phyloP scores from a whole-genome alignment of 2,888 invertebrate species.

The Nesidiocoris tenuis region DNA sequence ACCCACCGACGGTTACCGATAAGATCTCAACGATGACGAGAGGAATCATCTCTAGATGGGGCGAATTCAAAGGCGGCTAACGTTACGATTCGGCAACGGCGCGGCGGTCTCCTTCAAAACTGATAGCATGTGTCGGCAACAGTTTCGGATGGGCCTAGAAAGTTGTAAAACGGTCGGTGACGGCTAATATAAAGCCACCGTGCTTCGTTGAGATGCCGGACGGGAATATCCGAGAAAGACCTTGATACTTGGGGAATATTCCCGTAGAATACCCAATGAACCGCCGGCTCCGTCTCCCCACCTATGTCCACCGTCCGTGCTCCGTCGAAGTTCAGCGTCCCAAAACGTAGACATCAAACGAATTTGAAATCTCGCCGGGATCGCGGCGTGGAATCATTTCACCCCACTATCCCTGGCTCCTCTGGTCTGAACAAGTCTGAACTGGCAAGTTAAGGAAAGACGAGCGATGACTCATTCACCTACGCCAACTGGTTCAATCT shows the following conservation, averaged over 20 bases:
- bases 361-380: slow-evolving; percentile 29
- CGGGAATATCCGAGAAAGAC: slow-evolving; percentile 15
- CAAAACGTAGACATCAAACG: slow-evolving; percentile 30
- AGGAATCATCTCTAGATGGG: too few species aligned
- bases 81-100: too few species aligned
- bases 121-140: slow-evolving; percentile 13
- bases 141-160: neutral
- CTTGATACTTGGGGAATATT: slow-evolving; percentile 28
- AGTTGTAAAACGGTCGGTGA: slow-evolving; percentile 14
- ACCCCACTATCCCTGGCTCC: neutral
- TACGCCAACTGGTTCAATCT: slow-evolving; percentile 22
- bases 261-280: slow-evolving; percentile 22
- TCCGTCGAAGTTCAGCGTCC: neutral
- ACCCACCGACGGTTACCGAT: too few species aligned
- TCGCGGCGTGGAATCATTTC: neutral
- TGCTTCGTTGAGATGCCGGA: slow-evolving; percentile 22
- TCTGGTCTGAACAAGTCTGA: neutral
- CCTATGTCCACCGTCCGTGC: neutral
- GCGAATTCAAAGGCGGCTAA: too few species aligned
- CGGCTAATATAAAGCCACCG: slow-evolving; percentile 26
- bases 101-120: neutral
- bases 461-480: slow-evolving; percentile 19
- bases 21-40: too few species aligned
- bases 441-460: neutral
- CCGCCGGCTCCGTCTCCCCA: neutral